These are phyloP conservation scores for Coptotermes formosanus DNA, from an alignment of 1,140 invertebrate genomes.

Conservation along the genomic window DNA sequence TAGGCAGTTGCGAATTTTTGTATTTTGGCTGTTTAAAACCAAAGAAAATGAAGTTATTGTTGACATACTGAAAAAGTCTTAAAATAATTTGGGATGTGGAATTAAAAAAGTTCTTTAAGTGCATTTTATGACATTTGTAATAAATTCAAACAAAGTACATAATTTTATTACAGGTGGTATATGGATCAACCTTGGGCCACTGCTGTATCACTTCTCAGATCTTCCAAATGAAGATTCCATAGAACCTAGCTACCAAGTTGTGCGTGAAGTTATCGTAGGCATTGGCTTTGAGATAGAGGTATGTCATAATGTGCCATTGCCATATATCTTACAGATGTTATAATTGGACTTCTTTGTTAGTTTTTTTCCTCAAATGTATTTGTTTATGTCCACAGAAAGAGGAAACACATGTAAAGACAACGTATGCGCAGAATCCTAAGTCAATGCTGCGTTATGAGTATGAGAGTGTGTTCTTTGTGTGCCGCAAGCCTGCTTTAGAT, in stretches of 20 bases:
- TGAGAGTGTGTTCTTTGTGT: conserved; percentile 86
- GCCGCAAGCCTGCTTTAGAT: conserved; percentile 61
- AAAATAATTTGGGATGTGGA: too few relatives aligned
- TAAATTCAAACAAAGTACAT: not conserved
- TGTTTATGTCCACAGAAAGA: conserved; percentile 64
- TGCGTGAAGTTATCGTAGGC: conserved; percentile 77
- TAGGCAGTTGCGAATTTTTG: too few relatives aligned
- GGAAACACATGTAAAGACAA: conserved; percentile 71
- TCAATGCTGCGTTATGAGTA: conserved; percentile 94
- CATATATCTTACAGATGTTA: not conserved
- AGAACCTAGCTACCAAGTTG: conserved; percentile 87
- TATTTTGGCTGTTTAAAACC: too few relatives aligned
- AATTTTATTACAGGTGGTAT: conserved; percentile 59
- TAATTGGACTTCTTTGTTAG: not conserved
- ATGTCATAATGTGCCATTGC: conserved; percentile 38
- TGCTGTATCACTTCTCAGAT: conserved; percentile 94
- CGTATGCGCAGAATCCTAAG: conserved; percentile 87
- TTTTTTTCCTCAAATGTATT: not conserved
- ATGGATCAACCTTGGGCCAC: conserved; percentile 90
- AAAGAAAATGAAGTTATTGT: too few relatives aligned
- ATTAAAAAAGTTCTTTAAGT: not conserved
- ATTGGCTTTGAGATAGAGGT: conserved; percentile 88
- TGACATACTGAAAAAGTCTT: too few relatives aligned
- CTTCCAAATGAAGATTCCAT: conserved; percentile 86
- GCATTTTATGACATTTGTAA: not conserved